Conservation (phyloP, 1,140 invertebrate species). For the Penaeus indicus region DNA sequence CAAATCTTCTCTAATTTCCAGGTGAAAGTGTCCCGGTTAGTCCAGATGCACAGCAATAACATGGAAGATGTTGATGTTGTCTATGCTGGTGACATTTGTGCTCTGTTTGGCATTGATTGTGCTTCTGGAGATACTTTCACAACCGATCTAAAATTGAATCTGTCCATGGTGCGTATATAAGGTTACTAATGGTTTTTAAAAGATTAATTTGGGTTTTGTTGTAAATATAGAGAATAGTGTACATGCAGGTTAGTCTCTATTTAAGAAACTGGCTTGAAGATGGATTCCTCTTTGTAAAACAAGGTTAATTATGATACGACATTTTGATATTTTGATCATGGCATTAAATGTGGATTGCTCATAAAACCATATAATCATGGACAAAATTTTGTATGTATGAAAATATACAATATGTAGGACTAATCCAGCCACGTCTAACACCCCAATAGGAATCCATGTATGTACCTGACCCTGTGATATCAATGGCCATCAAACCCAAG, state of each 20-base stretch:
- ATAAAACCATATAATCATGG: too few relatives aligned
- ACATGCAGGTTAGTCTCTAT: too few relatives aligned
- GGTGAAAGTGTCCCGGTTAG: constrained; percentile 84
- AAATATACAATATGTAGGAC: neutral
- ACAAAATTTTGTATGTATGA: constrained; percentile 13
- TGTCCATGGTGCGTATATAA: constrained; percentile 81
- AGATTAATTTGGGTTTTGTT: too few relatives aligned
- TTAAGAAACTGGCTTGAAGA: too few relatives aligned
- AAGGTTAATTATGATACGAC: too few relatives aligned
- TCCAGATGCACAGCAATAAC: constrained; percentile 94
- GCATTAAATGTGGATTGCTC: too few relatives aligned
- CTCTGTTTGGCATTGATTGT: constrained; percentile 98
- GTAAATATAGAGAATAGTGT: too few relatives aligned
- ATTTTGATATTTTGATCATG: too few relatives aligned
- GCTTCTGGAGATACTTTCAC: constrained; percentile 98
- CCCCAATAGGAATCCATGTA: constrained; percentile 87
- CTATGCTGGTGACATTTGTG: constrained; percentile 97
- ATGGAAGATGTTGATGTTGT: constrained; percentile 97
- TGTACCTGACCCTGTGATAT: constrained; percentile 97
- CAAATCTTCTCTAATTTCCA: constrained; percentile 67
- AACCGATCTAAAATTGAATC: constrained; percentile 80
- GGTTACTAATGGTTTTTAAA: too few relatives aligned
- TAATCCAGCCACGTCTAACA: neutral
- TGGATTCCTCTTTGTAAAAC: too few relatives aligned
- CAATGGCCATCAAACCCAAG: constrained; percentile 94